Evolutionary conservation across 1,140 invertebrate species (phyloP), one percentile per base, ranked within the genome.

Genomic region (Caenorhabditis briggsae): DNA sequence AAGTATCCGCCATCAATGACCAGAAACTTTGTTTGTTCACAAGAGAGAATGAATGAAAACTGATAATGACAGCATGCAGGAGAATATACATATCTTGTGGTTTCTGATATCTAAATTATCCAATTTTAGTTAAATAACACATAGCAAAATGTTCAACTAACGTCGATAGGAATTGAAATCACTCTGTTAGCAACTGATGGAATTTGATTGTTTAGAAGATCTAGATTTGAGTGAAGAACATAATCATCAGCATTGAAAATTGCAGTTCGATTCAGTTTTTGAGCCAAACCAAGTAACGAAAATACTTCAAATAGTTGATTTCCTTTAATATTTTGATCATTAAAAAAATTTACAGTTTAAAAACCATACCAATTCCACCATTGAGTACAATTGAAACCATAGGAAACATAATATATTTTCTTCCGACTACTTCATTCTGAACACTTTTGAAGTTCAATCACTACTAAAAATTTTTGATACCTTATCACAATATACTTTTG

Each of bases 31-130:
- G 46, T 50, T 12, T 78, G 33, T 20, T 78, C 70, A 50, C 70
- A 78, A 8, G 33, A 50, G 20, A 78, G 43, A 50, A 78, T 48
- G 2, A 46, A 50, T 11, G 70, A 48, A 43, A 78, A 78, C 53
- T 78, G 70, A 78, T 50, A 78, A 50, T 78, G 46, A 78, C 70
- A 78, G 11, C 70, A 78, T 5, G 70, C 46, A 50, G 46, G 43
- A 12, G 70, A 74, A 41, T 78, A 78, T 6, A 50, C 23, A n/a
- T 43, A n/a, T 20, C 46, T 41, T 12, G 46, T 78, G 16, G 70
- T 14, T 78, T 78, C 70, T 23, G 70, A 50, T 11, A 48, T 43
- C 65, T 74, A 2, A n/a, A 48, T 18, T 33, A n/a, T 33, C 9
- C 16, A n/a, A 8, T 16, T 11, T n/a, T 46, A n/a, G 5, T n/a